Conservation (phyloP, 2,113 vertebrate species). For the Poeciliopsis occidentalis region DNA sequence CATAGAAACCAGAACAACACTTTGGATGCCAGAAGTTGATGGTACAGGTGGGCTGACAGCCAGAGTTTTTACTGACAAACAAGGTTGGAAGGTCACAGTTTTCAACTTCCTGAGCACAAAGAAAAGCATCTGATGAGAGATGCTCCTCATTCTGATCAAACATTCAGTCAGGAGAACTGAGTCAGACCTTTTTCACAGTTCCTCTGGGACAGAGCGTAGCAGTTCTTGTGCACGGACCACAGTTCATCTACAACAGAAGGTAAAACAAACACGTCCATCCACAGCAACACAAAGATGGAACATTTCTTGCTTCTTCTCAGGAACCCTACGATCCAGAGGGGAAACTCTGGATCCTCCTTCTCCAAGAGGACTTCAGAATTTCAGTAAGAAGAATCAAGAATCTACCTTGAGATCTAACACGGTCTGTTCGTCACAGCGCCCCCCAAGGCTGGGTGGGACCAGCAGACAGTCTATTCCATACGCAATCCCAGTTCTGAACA, state of each 20-base stretch:
- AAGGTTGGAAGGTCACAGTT: conserved; percentile 74
- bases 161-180: background rate
- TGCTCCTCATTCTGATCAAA: no score
- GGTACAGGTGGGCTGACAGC: conserved; percentile 83
- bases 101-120: conserved; percentile 51
- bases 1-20: conserved; percentile 90
- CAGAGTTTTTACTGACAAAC: conserved; percentile 46
- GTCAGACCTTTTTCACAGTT: conserved; percentile 84
- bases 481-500: conserved; percentile 84
- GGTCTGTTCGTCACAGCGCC: conserved; percentile 85
- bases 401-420: conserved; percentile 77
- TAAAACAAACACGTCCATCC: background rate
- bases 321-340: no score
- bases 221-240: conserved; percentile 73
- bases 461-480: conserved; percentile 93
- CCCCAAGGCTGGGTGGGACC: conserved; percentile 86
- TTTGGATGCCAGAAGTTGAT: conserved; percentile 79
- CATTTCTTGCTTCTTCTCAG: background rate
- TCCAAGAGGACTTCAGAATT: background rate
- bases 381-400: background rate
- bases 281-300: background rate
- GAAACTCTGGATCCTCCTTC: background rate
- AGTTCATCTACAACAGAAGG: conserved; percentile 79
- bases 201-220: conserved; percentile 77
- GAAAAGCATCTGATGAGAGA: background rate